These are phyloP conservation scores for Ptilodon capucinus DNA, from an alignment of 2,888 invertebrate species.

Conservation along the genomic window DNA sequence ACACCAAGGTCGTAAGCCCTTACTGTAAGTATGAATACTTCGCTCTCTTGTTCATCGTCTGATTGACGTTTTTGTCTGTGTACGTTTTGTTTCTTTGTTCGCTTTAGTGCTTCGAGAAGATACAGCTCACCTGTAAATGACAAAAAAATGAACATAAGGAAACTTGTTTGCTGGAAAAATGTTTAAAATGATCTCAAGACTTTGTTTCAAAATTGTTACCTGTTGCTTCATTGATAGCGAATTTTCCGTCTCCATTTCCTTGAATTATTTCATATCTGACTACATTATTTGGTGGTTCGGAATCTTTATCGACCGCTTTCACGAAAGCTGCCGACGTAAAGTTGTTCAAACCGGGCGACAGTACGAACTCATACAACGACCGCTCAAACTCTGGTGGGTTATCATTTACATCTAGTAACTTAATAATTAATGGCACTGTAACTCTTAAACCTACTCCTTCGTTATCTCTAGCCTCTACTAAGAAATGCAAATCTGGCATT, in stretches of 20 bases:
- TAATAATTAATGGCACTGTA: slow-evolving; percentile 88
- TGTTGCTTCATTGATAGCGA: slow-evolving; percentile 88
- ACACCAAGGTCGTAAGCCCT: slow-evolving; percentile 93
- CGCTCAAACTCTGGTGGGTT: slow-evolving; percentile 93
- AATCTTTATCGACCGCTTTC: slow-evolving; percentile 92
- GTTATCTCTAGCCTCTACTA: slow-evolving; percentile 94
- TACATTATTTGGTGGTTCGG: slow-evolving; percentile 92
- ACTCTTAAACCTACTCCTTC: slow-evolving; percentile 91
- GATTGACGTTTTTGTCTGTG: slow-evolving; percentile 76
- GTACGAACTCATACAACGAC: slow-evolving; percentile 89
- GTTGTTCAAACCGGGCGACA: slow-evolving; percentile 87
- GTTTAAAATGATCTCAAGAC: neutral
- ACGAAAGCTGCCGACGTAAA: slow-evolving; percentile 91
- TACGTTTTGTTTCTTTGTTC: slow-evolving; percentile 66
- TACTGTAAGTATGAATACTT: slow-evolving; percentile 86
- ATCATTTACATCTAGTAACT: slow-evolving; percentile 92
- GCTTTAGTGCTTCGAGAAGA: slow-evolving; percentile 79
- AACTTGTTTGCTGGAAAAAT: neutral
- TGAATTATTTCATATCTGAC: slow-evolving; percentile 92
- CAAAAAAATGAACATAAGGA: too few species aligned
- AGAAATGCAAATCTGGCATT: slow-evolving; percentile 88
- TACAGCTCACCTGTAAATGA: slow-evolving; percentile 83
- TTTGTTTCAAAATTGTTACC: slow-evolving; percentile 70
- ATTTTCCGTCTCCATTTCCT: slow-evolving; percentile 89
- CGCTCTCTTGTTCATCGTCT: slow-evolving; percentile 67